Conservation (phyloP, 2,888 invertebrate species). For the Gortyna flavago region DNA sequence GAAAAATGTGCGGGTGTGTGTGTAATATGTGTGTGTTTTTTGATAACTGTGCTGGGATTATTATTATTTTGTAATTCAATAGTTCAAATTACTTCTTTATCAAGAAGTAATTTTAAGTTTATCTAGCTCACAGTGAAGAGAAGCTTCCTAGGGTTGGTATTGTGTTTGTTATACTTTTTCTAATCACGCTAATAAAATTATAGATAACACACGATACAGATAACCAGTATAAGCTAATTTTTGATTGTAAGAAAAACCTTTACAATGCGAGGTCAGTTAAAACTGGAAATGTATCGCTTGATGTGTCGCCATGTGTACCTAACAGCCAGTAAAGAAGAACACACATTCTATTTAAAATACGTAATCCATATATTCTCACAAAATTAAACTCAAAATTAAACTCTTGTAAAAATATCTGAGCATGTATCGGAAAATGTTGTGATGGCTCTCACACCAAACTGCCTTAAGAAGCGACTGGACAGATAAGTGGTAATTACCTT, state of each 20-base stretch:
- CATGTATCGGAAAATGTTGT: background rate
- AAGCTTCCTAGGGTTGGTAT: background rate
- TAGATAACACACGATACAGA: background rate
- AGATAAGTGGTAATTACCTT: too few species aligned
- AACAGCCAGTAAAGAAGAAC: background rate
- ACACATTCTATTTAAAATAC: too few species aligned
- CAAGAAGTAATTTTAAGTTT: background rate
- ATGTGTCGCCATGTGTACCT: background rate
- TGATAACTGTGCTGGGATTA: too few species aligned
- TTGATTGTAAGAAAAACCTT: too few species aligned
- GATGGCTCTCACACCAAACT: background rate
- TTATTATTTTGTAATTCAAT: background rate
- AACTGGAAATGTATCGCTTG: background rate
- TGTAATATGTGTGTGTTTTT: too few species aligned
- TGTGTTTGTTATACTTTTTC: background rate
- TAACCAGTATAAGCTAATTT: background rate
- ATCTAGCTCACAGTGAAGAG: background rate
- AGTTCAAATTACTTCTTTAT: background rate
- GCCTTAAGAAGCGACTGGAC: background rate
- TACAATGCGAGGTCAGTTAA: background rate
- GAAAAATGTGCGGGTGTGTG: too few species aligned
- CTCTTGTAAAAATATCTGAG: slow-evolving; percentile 50
- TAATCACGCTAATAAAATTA: background rate
- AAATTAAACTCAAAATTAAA: slow-evolving; percentile 29
- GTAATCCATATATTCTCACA: background rate